Percentiles rank a stretch among this genome's conserved stretches.
Evolutionary conservation across 2,797 vertebrate species (phyloP).

Genomic region (Enteromius treurensis): DNA sequence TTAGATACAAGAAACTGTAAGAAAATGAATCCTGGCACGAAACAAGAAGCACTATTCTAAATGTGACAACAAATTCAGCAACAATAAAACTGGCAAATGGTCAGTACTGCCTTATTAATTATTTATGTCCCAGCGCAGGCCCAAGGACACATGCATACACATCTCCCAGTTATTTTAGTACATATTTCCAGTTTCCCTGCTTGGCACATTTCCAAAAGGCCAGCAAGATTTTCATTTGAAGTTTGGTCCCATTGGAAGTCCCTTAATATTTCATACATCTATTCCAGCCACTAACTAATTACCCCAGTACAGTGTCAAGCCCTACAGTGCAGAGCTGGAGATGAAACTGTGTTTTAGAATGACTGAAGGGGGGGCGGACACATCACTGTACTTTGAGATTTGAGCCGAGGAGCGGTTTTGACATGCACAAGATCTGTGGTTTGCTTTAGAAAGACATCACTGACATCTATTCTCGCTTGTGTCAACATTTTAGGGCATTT

Average conservation of each 20-base stretch:
- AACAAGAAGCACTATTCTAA: background rate
- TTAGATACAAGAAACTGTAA: background rate
- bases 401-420: slow-evolving; percentile 15
- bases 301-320: slow-evolving; percentile 56
- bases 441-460: slow-evolving; percentile 12
- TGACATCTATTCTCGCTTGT: background rate
- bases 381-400: slow-evolving; percentile 25
- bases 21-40: background rate
- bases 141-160: background rate
- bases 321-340: slow-evolving; percentile 50
- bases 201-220: slow-evolving; percentile 56
- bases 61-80: background rate
- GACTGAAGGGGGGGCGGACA: slow-evolving; percentile 29
- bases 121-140: slow-evolving; percentile 15
- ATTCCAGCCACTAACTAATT: slow-evolving; percentile 60
- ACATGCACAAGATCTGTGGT: slow-evolving; percentile 15
- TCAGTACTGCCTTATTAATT: background rate
- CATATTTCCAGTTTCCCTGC: slow-evolving; percentile 33
- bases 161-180: slow-evolving; percentile 4
- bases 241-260: slow-evolving; percentile 52
- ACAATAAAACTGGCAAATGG: background rate
- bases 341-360: slow-evolving; percentile 35
- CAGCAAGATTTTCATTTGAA: slow-evolving; percentile 57
- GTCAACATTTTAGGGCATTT: background rate
- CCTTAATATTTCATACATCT: slow-evolving; percentile 62